Conservation (phyloP, 1,140 invertebrate species). For the Pseudachorutes palmiensis region DNA sequence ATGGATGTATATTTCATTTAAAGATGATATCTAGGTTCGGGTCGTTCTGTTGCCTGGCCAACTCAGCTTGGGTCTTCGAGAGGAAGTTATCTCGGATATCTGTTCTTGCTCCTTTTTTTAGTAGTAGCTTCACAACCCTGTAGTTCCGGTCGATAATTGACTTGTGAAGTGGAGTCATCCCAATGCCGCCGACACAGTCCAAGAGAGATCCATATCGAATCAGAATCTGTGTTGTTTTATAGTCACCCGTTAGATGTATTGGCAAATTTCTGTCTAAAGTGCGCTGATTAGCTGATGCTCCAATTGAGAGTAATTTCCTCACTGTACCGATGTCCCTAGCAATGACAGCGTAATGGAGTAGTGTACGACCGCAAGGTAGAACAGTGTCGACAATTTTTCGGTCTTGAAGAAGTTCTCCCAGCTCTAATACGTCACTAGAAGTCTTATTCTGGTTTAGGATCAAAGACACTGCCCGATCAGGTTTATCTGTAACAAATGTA, state of each 20-base stretch:
- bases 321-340: not conserved
- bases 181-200: not conserved
- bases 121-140: not conserved
- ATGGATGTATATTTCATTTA: not conserved
- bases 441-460: not conserved
- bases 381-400: not conserved
- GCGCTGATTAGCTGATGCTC: not conserved
- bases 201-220: not conserved
- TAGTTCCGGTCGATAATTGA: not conserved
- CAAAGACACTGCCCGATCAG: not conserved
- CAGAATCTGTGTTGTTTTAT: not conserved
- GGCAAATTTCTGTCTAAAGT: not conserved
- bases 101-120: not conserved
- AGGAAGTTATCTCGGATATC: not conserved
- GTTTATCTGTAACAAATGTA: too few relatives aligned
- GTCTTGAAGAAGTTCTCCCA: not conserved
- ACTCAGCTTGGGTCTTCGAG: not conserved
- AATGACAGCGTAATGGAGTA: not conserved
- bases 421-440: not conserved
- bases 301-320: not conserved
- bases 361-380: not conserved
- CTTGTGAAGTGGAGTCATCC: not conserved
- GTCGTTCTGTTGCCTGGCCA: not conserved
- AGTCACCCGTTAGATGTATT: not conserved
- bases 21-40: too few relatives aligned